Conservation (phyloP, 2,113 vertebrate genomes). For the Pelecanoides urinatrix region DNA sequence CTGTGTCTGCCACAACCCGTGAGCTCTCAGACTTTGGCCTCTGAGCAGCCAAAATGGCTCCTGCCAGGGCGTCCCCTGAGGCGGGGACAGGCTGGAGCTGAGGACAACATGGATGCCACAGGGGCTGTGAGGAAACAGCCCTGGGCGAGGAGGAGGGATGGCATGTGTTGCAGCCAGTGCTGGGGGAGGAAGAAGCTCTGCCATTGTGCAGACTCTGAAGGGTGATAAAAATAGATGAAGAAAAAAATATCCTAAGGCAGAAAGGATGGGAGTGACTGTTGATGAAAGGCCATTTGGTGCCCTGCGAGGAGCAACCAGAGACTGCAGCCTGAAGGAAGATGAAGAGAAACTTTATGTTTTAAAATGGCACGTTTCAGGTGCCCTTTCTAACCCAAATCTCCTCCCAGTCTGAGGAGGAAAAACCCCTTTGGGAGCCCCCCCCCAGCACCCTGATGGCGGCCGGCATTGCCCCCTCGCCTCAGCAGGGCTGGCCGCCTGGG, state of each 20-base stretch:
- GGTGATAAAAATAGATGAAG: not conserved
- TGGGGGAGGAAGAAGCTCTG: not conserved
- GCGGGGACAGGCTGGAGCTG: not conserved
- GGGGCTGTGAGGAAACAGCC: not conserved
- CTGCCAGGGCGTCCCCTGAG: not conserved
- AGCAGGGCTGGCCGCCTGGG: not conserved
- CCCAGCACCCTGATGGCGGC: not conserved
- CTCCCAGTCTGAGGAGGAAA: not conserved
- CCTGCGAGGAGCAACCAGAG: not conserved
- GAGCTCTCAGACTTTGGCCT: not conserved
- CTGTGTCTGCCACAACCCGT: fast-evolving
- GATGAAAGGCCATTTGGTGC: not conserved
- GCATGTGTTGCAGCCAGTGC: not conserved
- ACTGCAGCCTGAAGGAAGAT: not conserved
- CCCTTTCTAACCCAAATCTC: not conserved
- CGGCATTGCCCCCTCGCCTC: not conserved
- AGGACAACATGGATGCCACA: not conserved
- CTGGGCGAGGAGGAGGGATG: not conserved
- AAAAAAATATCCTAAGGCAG: not conserved
- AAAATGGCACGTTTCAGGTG: not conserved
- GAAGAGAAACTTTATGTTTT: not conserved
- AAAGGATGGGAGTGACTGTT: not conserved
- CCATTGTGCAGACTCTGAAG: not conserved
- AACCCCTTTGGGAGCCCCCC: not conserved
- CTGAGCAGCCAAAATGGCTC: not conserved